Evolutionary conservation across 1,140 invertebrate genomes (phyloP), one percentile per base, ranked within the genome.

Genomic region (Heterodera carotae): DNA sequence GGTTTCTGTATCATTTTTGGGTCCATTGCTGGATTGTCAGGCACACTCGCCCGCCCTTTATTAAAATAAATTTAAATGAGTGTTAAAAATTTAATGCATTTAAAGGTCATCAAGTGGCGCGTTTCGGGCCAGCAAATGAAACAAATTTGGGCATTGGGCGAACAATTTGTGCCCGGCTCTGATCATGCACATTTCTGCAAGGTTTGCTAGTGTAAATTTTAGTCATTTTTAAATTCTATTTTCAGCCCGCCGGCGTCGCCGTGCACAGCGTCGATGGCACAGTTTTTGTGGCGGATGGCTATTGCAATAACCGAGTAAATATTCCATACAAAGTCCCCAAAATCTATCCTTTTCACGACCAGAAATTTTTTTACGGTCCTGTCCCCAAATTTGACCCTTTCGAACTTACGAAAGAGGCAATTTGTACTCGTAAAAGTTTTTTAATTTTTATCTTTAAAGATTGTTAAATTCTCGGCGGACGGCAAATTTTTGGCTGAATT

Each of bases 261-360:
- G 93, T 94, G 10, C 88, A 93, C 29, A 88, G 90, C 7, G 80
- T 84, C 12, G 92, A 91, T 83, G 94, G 94, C 0, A 92, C 94
- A 75, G 94, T 98, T 88, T 98, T 94, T 88, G 93, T 98, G 0
- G 92, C 94, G 15, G 96, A 98, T 89, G 90, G 90, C 84, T 98
- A 98, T 86, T 98, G 95, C 86, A 97, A 97, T 89, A 92, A 92
- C 2, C 66, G 71, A 60, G 71, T 74, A n/a, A 70, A 31, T 31
- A 6, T 7, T 7, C n/a, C 7, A 27, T 22, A 31, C 6, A n/a
- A 6, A 6, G 7, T 7, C 8, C 60, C 1, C 60, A 10, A 62
- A 62, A 8, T 43, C 6, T 8, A 8, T 43, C 0, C 0, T 43
- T 1, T 8, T 43, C 6, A 43, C 18, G 18, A 62, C 7, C 60